Percentiles rank a stretch among this genome's conserved stretches.
phyloP scores from a whole-genome alignment of 2,888 invertebrate genomes.

The Cerceris rybyensis region DNA sequence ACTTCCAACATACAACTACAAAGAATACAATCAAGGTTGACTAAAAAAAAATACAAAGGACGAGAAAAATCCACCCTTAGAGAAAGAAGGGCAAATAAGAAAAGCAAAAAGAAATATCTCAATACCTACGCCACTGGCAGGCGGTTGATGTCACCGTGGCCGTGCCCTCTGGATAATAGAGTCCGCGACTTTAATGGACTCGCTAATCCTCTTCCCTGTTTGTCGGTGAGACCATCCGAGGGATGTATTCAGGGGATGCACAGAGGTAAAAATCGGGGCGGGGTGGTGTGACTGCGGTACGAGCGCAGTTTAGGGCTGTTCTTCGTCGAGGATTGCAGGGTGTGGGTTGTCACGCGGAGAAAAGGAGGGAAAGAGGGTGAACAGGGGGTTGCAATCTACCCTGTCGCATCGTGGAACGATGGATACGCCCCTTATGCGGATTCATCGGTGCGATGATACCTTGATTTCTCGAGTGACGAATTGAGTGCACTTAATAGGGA shows the following conservation, averaged over 20 bases:
- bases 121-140: constrained; percentile 73
- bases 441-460: constrained; percentile 77
- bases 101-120: neutral
- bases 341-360: constrained; percentile 48
- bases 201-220: constrained; percentile 82
- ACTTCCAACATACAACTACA: no score
- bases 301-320: constrained; percentile 50
- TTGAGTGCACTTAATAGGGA: constrained; percentile 50
- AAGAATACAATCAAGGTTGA: no score
- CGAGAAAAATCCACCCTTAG: neutral
- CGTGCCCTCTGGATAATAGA: constrained; percentile 80
- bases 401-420: constrained; percentile 46
- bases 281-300: constrained; percentile 72
- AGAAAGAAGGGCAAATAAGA: neutral
- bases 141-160: constrained; percentile 81
- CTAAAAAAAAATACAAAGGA: neutral
- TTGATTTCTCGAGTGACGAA: constrained; percentile 77
- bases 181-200: constrained; percentile 82
- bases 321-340: constrained; percentile 35
- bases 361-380: constrained; percentile 42
- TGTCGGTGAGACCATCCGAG: constrained; percentile 73
- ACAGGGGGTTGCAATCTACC: constrained; percentile 24
- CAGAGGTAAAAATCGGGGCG: constrained; percentile 61
- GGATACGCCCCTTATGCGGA: constrained; percentile 79
- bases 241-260: constrained; percentile 53